phyloP scores from a whole-genome alignment of 2,797 vertebrate species.

The Emydoidea blandingii region DNA sequence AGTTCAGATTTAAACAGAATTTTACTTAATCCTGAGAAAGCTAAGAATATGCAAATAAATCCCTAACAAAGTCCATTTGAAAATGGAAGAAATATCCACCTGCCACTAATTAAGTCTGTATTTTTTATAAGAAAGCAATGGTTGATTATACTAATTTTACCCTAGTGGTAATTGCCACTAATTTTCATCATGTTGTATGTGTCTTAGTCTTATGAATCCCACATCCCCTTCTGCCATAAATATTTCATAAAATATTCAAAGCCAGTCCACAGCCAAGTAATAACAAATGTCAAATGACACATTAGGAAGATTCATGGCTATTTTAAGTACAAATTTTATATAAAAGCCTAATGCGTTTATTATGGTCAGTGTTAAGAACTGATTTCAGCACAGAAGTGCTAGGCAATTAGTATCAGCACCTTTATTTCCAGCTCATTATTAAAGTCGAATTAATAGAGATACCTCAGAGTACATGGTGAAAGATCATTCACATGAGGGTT shows the following conservation, averaged over 20 bases:
- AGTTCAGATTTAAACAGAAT: slow-evolving; percentile 51
- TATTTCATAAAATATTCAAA: slow-evolving; percentile 81
- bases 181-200: slow-evolving; percentile 75
- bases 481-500: accelerated
- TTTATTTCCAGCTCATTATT: slow-evolving; percentile 47
- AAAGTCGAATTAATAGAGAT: slow-evolving; percentile 45
- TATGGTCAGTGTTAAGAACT: slow-evolving; percentile 70
- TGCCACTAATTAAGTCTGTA: slow-evolving; percentile 66
- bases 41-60: slow-evolving; percentile 51
- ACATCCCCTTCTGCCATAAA: slow-evolving; percentile 75
- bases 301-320: slow-evolving; percentile 76
- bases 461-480: neutral
- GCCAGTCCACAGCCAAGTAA: slow-evolving; percentile 72
- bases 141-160: slow-evolving; percentile 78
- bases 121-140: slow-evolving; percentile 67
- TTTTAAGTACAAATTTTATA: slow-evolving; percentile 73
- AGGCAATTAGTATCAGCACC: slow-evolving; percentile 59
- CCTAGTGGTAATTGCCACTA: slow-evolving; percentile 76
- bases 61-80: slow-evolving; percentile 40
- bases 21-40: slow-evolving; percentile 61
- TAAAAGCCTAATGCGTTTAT: slow-evolving; percentile 66
- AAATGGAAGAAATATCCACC: slow-evolving; percentile 62
- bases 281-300: slow-evolving; percentile 80
- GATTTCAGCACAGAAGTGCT: slow-evolving; percentile 47
- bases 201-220: slow-evolving; percentile 73